Conservation (phyloP, 2,797 vertebrate genomes). For the Synaphobranchus kaupii region DNA sequence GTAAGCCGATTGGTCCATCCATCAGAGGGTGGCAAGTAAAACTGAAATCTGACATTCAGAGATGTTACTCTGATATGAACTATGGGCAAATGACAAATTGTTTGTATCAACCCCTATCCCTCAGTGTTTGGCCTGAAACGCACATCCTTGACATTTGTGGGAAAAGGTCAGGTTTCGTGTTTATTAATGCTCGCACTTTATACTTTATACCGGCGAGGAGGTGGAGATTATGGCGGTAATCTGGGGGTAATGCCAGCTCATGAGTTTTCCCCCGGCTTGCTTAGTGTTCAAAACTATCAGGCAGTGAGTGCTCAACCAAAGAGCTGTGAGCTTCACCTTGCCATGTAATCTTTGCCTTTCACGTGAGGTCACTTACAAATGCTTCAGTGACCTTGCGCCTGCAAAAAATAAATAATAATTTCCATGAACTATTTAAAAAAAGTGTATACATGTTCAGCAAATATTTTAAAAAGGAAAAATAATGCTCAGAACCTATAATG, state of each 20-base stretch:
- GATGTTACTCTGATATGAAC: slow-evolving; percentile 65
- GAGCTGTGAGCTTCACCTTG: background rate
- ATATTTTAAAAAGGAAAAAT: background rate
- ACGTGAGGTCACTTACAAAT: slow-evolving; percentile 20
- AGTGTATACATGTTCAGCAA: background rate
- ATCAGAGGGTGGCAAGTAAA: slow-evolving; percentile 61
- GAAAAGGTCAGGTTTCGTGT: slow-evolving; percentile 66
- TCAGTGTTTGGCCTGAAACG: slow-evolving; percentile 62
- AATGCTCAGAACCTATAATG: background rate
- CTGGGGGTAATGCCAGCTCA: slow-evolving; percentile 42
- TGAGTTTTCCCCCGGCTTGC: slow-evolving; percentile 37
- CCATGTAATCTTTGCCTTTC: background rate
- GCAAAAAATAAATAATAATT: background rate
- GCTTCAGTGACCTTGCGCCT: background rate
- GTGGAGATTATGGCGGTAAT: slow-evolving; percentile 51
- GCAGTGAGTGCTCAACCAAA: background rate
- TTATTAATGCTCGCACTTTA: slow-evolving; percentile 54
- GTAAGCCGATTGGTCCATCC: slow-evolving; percentile 61
- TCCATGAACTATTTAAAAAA: background rate
- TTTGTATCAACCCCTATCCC: slow-evolving; percentile 61
- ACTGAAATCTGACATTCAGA: slow-evolving; percentile 76
- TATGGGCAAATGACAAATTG: slow-evolving; percentile 67
- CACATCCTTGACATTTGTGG: slow-evolving; percentile 66
- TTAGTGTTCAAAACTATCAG: slow-evolving; percentile 25
- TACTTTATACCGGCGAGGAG: slow-evolving; percentile 38